Conservation (phyloP, 2,888 invertebrate genomes). For the Elegia similella region DNA sequence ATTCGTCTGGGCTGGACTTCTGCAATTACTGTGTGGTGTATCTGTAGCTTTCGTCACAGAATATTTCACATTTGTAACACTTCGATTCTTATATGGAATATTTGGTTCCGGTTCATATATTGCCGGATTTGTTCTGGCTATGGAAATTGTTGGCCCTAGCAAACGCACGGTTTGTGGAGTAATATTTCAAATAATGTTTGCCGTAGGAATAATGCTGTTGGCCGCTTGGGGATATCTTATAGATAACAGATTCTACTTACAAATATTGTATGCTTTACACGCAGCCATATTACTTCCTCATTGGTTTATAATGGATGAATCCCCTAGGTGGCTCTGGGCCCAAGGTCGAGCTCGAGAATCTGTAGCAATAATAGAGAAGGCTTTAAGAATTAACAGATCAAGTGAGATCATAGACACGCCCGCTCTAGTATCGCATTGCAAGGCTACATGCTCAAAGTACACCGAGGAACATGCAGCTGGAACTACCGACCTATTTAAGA, state of each 20-base stretch:
- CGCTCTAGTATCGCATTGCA: constrained; percentile 83
- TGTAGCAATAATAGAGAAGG: constrained; percentile 87
- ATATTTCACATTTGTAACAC: constrained; percentile 85
- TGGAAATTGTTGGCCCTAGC: constrained; percentile 91
- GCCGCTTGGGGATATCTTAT: constrained; percentile 91
- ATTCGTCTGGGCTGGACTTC: constrained; percentile 88
- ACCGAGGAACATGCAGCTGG: constrained; percentile 79
- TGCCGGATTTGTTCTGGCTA: constrained; percentile 86
- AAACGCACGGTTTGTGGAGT: constrained; percentile 91
- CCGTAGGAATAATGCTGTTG: constrained; percentile 89
- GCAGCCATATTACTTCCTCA: constrained; percentile 87
- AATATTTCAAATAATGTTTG: constrained; percentile 90
- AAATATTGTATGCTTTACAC: constrained; percentile 89
- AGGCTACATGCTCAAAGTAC: constrained; percentile 72
- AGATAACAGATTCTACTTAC: constrained; percentile 87
- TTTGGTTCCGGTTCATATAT: constrained; percentile 91
- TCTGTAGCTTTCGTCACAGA: constrained; percentile 89
- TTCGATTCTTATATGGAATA: constrained; percentile 88
- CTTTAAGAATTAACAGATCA: constrained; percentile 85
- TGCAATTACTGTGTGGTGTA: constrained; percentile 86
- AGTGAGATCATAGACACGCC: constrained; percentile 83
- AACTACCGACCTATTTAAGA: constrained; percentile 88
- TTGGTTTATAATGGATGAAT: constrained; percentile 93
- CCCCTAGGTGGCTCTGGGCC: constrained; percentile 93
- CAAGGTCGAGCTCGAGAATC: constrained; percentile 89